Base-by-base conservation (phyloP, 2,113 vertebrate species). In the Toxotes jaculatrix region DNA sequence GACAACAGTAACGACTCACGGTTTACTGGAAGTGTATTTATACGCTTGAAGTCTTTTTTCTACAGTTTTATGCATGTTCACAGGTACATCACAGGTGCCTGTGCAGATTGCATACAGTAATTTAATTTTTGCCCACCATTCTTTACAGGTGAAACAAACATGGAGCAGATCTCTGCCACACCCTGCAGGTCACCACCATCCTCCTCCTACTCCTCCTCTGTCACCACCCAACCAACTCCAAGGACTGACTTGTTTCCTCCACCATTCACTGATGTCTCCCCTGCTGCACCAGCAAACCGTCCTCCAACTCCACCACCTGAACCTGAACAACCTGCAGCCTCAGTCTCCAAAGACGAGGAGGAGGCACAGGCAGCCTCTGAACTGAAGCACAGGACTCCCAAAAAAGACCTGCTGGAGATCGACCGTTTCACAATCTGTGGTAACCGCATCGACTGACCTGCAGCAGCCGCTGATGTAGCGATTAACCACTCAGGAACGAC, bases 341-440 rank as follows among this genome's bases (percentile, higher is more conserved):
- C 95, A 12, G 94, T 95, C 75, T 93, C 95, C 79, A 95, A 94
- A 27, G 95, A 96, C 14, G 97, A 97, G 79, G 97, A 96, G 77
- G 91, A 94, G 51, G 88, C 27, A 1, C 89, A 95, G 59, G 96
- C 93, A 31, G 93, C 83, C 85, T 91, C 95, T 1, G 96, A 97
- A 63, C 88, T 95, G 59, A 97, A 97, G 90, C 96, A 95, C 86
- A 95, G 94, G 91, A 93, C 96, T 83, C 92, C 95, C 57, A 97
- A 98, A 71, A 97, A 98, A 91, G 97, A 99, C 86, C 95, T 99
- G 90, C 77, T 99, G 91, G 98, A 99, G 90, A 97, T 99, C 86
- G 98, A 99, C 95, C 97, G 97, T 90, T 99, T 99, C 94, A 99
- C 97, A 23, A 97, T 99, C 89, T 98, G 97, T 59, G 98, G 98